A percentile compares a stretch with the other conserved stretches of the same genome.
phyloP scores from a whole-genome alignment of 2,113 vertebrate species.

The Percina caprodes region DNA sequence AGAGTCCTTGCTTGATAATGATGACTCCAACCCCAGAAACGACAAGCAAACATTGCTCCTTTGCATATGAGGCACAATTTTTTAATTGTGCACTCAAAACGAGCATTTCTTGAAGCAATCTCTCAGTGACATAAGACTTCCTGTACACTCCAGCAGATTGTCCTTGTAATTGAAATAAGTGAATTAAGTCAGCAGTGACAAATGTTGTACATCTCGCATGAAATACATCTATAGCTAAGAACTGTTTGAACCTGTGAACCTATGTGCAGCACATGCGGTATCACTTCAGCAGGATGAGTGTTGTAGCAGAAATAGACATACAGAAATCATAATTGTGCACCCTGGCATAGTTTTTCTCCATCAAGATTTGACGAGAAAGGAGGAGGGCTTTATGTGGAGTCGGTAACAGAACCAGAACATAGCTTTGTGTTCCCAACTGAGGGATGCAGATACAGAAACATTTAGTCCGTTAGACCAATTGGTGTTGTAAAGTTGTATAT shows the following conservation, averaged over 20 bases:
- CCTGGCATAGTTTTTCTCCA: conserved; percentile 40
- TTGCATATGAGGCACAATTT: not conserved
- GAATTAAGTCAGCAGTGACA: conserved; percentile 60
- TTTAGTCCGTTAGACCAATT: not conserved
- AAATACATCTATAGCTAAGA: conserved; percentile 58
- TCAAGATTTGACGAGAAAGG: conserved; percentile 35
- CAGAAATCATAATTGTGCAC: conserved; percentile 64
- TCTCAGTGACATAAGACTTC: conserved; percentile 53
- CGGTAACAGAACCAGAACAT: conserved; percentile 8
- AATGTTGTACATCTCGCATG: conserved; percentile 52
- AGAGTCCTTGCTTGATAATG: conserved; percentile 8
- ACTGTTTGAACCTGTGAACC: conserved; percentile 66
- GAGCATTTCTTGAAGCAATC: conserved; percentile 27
- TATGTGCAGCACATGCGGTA: conserved; percentile 61
- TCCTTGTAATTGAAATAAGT: conserved; percentile 65
- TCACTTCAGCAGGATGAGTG: conserved; percentile 62
- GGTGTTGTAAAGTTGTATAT: conserved; percentile 22
- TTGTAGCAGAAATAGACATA: conserved; percentile 66
- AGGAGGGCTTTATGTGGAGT: conserved; percentile 15
- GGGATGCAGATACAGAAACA: not conserved
- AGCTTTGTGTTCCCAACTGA: not conserved
- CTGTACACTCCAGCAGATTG: conserved; percentile 42
- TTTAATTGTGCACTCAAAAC: conserved; percentile 9
- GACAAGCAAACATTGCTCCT: not conserved
- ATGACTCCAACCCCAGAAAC: conserved; percentile 34